Base-by-base conservation (phyloP, 2,888 invertebrate genomes). In the Gibbula magus region DNA sequence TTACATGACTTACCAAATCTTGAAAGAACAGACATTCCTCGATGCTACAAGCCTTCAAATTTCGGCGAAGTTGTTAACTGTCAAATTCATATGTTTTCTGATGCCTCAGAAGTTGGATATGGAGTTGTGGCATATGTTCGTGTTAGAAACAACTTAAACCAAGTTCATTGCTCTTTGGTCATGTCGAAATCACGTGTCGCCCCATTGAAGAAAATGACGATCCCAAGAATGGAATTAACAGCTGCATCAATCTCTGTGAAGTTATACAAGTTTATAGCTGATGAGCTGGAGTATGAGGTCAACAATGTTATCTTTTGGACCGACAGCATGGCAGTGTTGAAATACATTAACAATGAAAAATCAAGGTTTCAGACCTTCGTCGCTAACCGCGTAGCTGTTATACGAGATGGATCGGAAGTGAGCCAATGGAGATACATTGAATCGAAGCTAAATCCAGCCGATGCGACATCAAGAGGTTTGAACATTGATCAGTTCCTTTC, bases 301-400 rank as follows among this genome's bases (percentile, higher is more conserved):
- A 25, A 56, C 13, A 13, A 45, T 10, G 10, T 45, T 10, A 1
- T 45, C 56, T 56, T 22, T 20, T 56, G 56, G 56, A 56, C 56
- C 8, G 56, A 22, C 45, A 35, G 79, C 51, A 52, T 53, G 32
- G 20, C 56, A 22, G 56, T 56, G 13, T 22, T 67, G 22, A 20
- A 76, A 13, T 70, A 79, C 20, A 54, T 79, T 16, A 20, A n/a
- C 18, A 79, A 79, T 52, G 56, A 79, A 32, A 29, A n/a, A 20
- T 22, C 78, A 16, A 54, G 79, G 18, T 79, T 74, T 35, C 29
- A 56, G 22, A 79, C 79, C 18, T 79, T 79, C n/a, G 79, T 79
- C 1, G 74, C 79, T 25, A 56, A 79, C 22, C 53, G 79, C 3
- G 54, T 79, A 1, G 16, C 53, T 16, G 54, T 74, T 18, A 74